A percentile compares a stretch with the other conserved stretches of the same genome.
Evolutionary conservation across 2,113 vertebrate species (phyloP).

Genomic region (Neogobius melanostomus): DNA sequence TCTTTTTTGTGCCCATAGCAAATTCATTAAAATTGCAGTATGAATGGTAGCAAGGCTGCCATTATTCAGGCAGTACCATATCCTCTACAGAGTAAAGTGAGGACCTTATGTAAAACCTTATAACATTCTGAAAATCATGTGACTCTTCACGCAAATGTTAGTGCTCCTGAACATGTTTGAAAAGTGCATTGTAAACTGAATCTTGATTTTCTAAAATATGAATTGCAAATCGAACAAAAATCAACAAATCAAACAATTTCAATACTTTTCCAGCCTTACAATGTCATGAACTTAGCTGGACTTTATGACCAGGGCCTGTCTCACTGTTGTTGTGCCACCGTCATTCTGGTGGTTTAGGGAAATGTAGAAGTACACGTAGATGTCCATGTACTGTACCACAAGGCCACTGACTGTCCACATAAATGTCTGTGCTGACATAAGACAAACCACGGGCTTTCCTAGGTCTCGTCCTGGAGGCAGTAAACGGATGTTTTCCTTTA

Average conservation of each 20-base stretch:
- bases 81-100: too few relatives aligned
- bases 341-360: slow-evolving; percentile 38
- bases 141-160: too few relatives aligned
- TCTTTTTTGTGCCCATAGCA: too few relatives aligned
- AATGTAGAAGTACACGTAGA: slow-evolving; percentile 30
- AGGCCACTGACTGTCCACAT: slow-evolving; percentile 23
- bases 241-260: not conserved
- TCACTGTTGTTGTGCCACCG: slow-evolving; percentile 24
- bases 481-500: slow-evolving; percentile 48
- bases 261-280: not conserved
- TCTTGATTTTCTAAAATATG: too few relatives aligned
- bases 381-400: slow-evolving; percentile 42
- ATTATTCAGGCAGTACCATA: too few relatives aligned
- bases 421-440: slow-evolving; percentile 36
- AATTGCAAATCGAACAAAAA: too few relatives aligned
- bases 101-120: too few relatives aligned
- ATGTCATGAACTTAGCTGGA: not conserved
- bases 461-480: slow-evolving; percentile 29
- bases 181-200: too few relatives aligned
- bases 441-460: slow-evolving; percentile 67
- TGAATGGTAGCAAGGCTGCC: too few relatives aligned
- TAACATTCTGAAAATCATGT: too few relatives aligned
- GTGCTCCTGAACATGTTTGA: too few relatives aligned
- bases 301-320: not conserved
- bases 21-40: too few relatives aligned